phyloP scores from a whole-genome alignment of 2,797 vertebrate species.

The Trachops cirrhosus region DNA sequence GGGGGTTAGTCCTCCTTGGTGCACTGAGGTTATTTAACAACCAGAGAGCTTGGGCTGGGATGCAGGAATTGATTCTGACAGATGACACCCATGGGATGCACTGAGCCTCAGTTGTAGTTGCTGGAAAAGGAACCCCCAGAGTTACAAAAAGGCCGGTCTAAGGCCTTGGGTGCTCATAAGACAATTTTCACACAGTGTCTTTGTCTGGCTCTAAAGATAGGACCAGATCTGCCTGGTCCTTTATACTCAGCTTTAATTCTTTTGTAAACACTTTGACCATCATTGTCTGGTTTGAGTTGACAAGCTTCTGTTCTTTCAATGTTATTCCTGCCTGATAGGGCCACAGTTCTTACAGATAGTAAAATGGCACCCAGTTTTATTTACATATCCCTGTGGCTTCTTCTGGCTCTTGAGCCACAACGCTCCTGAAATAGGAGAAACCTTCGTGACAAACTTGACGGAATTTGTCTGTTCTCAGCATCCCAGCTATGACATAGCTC shows the following conservation, averaged over 20 bases:
- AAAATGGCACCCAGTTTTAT: not conserved
- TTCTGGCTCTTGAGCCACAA: not conserved
- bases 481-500: not conserved
- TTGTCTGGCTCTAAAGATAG: not conserved
- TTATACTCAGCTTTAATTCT: not conserved
- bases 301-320: not conserved
- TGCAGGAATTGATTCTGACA: not conserved
- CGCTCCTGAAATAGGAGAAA: not conserved
- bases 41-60: not conserved
- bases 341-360: not conserved
- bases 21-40: not conserved
- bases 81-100: not conserved
- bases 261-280: not conserved
- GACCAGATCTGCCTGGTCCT: not conserved
- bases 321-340: not conserved
- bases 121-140: not conserved
- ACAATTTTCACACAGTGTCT: not conserved
- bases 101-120: not conserved
- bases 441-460: not conserved
- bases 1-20: not conserved
- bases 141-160: not conserved
- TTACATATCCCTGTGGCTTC: not conserved
- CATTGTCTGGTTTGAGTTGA: not conserved
- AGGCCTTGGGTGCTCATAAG: not conserved
- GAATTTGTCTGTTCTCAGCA: not conserved